Evolutionary conservation across 2,113 vertebrate species (phyloP), one percentile per base, ranked within the genome.

Genomic region (Proteles cristata): DNA sequence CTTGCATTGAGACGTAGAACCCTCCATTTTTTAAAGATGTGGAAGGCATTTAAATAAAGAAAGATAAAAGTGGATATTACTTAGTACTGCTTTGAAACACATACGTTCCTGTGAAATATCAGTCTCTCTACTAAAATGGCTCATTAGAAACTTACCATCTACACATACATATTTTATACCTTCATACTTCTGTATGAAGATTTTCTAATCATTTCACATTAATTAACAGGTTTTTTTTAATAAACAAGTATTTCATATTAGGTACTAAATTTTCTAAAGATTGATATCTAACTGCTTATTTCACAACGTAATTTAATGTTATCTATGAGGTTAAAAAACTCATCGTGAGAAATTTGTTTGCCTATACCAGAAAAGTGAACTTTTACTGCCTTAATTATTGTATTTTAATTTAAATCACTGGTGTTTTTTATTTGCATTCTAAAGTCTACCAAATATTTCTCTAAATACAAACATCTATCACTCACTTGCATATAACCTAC

Each of bases 171-270:
- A 96, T 50, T 93, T n/a, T 45, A 28, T 17, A 7, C 33, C 73
- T 50, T 58, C 14, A 25, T 43, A 7, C 0, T 17, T 21, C 39
- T 81, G 0, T 25, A 93, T 39, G 11, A 63, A 65, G 7, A 84
- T 90, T 28, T 73, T 93, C 31, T 90, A 58, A 91, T 65, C 33
- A 90, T 11, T 80, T 93, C 6, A 94, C 6, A 84, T 97, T 73
- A 81, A 73, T 50, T 86, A 65, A 86, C 26, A 43, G 2, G 1
- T 92, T 55, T 83, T 91, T 82, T 48, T 14, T 33, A 58, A 55
- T 55, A 83, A 50, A 6, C 4, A 87, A 5, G 3, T 68, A 28
- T 65, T 91, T 74, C 8, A 25, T 58, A 65, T 61, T 94, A 79
- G 12, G 63, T 23, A 53, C 19, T 48, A 68, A 17, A 17, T 61